phyloP scores from a whole-genome alignment of 2,113 vertebrate species.

The Anas platyrhynchos region DNA sequence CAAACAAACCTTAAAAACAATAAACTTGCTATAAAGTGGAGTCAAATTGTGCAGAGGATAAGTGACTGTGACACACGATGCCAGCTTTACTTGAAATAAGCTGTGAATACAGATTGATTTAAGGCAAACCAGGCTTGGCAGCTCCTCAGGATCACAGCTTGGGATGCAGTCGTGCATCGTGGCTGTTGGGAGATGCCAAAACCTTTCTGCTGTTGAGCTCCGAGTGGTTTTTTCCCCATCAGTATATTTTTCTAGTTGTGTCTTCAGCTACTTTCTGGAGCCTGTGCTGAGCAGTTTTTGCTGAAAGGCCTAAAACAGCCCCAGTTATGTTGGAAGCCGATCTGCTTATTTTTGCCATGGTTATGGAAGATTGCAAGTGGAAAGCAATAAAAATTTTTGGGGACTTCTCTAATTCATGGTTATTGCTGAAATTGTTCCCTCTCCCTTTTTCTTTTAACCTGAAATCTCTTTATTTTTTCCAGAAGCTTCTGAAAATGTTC shows the following conservation, averaged over 20 bases:
- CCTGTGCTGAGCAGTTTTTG: background rate
- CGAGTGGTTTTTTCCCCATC: background rate
- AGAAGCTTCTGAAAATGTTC: background rate
- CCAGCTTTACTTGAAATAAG: background rate
- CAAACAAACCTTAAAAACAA: background rate
- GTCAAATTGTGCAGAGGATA: background rate
- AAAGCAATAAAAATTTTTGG: background rate
- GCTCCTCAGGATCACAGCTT: background rate
- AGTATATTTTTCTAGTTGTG: background rate
- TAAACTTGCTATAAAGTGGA: background rate
- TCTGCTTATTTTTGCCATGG: background rate
- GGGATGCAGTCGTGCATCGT: background rate
- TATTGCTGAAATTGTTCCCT: background rate
- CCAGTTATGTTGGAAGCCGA: background rate
- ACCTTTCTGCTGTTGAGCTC: background rate
- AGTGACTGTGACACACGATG: background rate
- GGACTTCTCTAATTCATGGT: background rate
- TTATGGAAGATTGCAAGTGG: background rate
- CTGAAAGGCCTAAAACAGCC: background rate
- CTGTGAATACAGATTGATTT: background rate
- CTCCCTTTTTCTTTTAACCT: background rate
- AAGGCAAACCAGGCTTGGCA: background rate
- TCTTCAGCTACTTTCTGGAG: background rate
- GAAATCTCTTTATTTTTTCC: background rate
- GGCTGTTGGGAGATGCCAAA: rapidly evolving